phyloP scores from a whole-genome alignment of 2,113 vertebrate species.

The Rutilus rutilus region DNA sequence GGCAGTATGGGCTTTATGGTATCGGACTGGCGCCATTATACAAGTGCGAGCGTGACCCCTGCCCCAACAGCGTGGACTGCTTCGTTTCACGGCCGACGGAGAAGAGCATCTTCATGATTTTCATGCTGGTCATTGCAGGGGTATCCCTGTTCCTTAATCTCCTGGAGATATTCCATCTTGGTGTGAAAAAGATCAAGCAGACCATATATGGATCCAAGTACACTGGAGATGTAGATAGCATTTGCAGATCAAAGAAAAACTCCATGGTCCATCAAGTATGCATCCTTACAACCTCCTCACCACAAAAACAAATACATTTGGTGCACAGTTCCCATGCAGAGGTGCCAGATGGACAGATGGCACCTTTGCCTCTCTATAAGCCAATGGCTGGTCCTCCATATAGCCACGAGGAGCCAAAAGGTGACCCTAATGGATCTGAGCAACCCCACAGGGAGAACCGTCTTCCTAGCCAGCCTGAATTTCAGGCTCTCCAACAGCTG shows the following conservation, averaged over 20 bases:
- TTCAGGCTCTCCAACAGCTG: constrained; percentile 65
- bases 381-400: constrained; percentile 58
- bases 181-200: constrained; percentile 85
- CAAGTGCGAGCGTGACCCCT: constrained; percentile 86
- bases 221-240: constrained; percentile 72
- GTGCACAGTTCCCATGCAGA: constrained; percentile 67
- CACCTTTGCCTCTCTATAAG: constrained; percentile 58
- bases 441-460: constrained; percentile 60
- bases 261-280: constrained; percentile 77
- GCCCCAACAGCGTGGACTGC: constrained; percentile 92
- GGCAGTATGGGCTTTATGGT: constrained; percentile 90
- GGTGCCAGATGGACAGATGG: constrained; percentile 64
- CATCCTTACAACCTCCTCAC: constrained; percentile 71
- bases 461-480: constrained; percentile 64
- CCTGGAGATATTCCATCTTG: constrained; percentile 90
- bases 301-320: constrained; percentile 74
- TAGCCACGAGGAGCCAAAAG: constrained; percentile 48
- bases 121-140: constrained; percentile 91
- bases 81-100: constrained; percentile 95
- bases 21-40: constrained; percentile 88
- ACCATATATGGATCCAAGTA: constrained; percentile 74
- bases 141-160: constrained; percentile 90
- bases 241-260: constrained; percentile 82
- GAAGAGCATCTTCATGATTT: constrained; percentile 95
- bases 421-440: constrained; percentile 36